phyloP scores from a whole-genome alignment of 2,888 invertebrate genomes.

The Microplitis deprimator region DNA sequence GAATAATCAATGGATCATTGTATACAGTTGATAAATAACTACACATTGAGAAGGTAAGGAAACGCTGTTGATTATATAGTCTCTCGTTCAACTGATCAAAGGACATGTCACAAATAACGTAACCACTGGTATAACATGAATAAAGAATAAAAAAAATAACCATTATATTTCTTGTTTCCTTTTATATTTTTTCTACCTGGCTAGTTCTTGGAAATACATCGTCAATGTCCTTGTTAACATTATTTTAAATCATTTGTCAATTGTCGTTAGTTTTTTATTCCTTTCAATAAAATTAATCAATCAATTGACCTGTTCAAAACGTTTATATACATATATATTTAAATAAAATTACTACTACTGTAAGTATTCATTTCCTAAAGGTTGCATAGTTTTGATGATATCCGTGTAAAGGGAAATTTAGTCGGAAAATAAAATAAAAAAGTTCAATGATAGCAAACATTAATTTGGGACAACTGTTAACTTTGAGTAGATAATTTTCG shows the following conservation, averaged over 20 bases:
- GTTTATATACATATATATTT: no score
- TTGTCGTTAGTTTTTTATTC: neutral
- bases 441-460: no score
- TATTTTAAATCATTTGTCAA: conserved; percentile 25
- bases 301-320: no score
- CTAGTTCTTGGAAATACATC: conserved; percentile 12
- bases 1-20: neutral
- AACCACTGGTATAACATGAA: conserved; percentile 2
- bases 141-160: neutral
- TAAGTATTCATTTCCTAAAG: no score
- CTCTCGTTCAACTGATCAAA: neutral
- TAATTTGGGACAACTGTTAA: no score
- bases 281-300: no score
- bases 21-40: neutral
- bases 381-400: no score
- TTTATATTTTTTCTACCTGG: conserved; percentile 19
- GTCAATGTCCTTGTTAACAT: conserved; percentile 19
- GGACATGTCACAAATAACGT: conserved; percentile 14
- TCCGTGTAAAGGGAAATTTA: no score
- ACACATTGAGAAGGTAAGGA: neutral
- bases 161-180: conserved; percentile 9
- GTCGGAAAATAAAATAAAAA: no score
- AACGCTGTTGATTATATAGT: neutral
- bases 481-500: no score
- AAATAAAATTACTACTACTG: no score